These are phyloP conservation scores for Drosophila austrosaltans DNA, from an alignment of 2,888 invertebrate species.

Conservation along the genomic window DNA sequence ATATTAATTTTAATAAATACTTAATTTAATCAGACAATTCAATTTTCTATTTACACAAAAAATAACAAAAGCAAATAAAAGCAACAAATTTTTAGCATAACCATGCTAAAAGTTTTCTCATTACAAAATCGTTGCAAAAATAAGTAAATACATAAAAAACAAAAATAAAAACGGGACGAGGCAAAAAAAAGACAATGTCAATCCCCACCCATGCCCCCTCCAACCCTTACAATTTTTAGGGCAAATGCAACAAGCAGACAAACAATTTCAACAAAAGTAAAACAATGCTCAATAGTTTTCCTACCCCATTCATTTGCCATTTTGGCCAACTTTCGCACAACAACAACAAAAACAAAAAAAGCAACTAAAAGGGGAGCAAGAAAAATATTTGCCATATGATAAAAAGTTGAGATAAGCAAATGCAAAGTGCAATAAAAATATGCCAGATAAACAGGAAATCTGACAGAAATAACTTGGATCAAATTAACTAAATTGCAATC, in stretches of 20 bases:
- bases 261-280: constrained; percentile 62
- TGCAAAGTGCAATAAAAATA: constrained; percentile 14
- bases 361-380: constrained; percentile 37
- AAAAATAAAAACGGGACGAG: neutral
- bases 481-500: constrained; percentile 64
- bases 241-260: constrained; percentile 63
- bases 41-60: constrained; percentile 28
- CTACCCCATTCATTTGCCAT: constrained; percentile 30
- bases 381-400: constrained; percentile 63
- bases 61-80: constrained; percentile 15
- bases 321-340: constrained; percentile 42
- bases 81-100: constrained; percentile 40
- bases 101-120: constrained; percentile 62
- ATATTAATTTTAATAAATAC: neutral
- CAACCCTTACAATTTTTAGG: neutral
- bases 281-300: constrained; percentile 61
- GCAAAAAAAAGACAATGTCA: neutral
- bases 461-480: constrained; percentile 41
- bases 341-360: constrained; percentile 43
- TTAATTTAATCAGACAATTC: neutral
- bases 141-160: constrained; percentile 21
- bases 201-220: neutral
- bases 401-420: constrained; percentile 62
- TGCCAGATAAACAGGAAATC: constrained; percentile 12
- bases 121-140: constrained; percentile 56